Percentiles rank a stretch among this genome's conserved stretches.
Conservation (phyloP, 92 coral and sea anemone genomes). For the Porites divaricata region DNA sequence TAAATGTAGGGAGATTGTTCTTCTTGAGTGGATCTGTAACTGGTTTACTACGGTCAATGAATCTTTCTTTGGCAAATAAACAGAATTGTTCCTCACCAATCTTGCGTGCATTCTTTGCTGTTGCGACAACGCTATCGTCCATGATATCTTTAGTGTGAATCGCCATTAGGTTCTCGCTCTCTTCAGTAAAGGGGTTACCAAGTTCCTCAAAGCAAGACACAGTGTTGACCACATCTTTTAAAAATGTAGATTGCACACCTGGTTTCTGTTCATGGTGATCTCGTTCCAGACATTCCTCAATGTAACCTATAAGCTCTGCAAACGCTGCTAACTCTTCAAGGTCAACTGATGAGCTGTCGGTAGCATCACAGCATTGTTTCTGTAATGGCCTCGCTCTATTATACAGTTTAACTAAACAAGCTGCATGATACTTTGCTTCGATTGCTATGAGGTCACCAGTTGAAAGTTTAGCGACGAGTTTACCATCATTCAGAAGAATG, state of each 20-base stretch:
- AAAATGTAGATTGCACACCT: constrained; percentile 49
- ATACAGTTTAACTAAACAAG: too few species aligned
- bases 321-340: too few species aligned
- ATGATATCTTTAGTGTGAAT: constrained; percentile 72
- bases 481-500: too few species aligned
- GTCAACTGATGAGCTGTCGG: too few species aligned
- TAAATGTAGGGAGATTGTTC: constrained; percentile 57
- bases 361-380: too few species aligned
- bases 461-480: too few species aligned
- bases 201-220: constrained; percentile 52
- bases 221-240: constrained; percentile 56
- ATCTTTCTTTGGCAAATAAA: constrained; percentile 54
- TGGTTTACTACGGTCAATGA: constrained; percentile 60
- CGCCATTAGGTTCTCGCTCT: constrained; percentile 61
- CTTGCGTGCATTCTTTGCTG: constrained; percentile 50
- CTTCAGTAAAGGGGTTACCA: constrained; percentile 68
- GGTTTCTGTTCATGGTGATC: constrained; percentile 68
- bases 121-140: constrained; percentile 66
- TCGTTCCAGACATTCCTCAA: too few species aligned
- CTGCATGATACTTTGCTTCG: too few species aligned
- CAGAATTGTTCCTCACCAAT: constrained; percentile 68
- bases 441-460: too few species aligned
- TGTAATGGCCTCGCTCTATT: too few species aligned
- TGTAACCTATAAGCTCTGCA: too few species aligned
- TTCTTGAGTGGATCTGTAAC: constrained; percentile 60